Conservation (phyloP, 2,113 vertebrate genomes). For the Myanophis thanlyinensis region DNA sequence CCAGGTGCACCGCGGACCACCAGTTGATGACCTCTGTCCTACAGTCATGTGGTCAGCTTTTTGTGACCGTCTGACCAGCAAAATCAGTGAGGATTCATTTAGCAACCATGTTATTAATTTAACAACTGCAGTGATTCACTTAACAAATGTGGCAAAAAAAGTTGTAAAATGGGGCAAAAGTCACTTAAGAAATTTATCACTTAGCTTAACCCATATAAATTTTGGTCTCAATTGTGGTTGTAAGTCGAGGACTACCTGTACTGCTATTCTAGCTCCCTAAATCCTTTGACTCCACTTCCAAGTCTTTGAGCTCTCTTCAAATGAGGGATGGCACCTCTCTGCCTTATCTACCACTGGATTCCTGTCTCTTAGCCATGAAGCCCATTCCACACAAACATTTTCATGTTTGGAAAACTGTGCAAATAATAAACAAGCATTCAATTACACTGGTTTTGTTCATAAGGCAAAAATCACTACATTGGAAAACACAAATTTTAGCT, state of each 20-base stretch:
- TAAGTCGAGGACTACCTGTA: not conserved
- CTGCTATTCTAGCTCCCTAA: not conserved
- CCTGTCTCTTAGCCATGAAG: not conserved
- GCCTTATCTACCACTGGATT: not conserved
- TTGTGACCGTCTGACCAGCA: too few relatives aligned
- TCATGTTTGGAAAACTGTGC: not conserved
- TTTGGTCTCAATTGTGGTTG: too few relatives aligned
- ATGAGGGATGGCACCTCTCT: not conserved
- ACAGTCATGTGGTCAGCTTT: too few relatives aligned
- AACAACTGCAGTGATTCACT: too few relatives aligned
- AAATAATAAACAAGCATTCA: not conserved
- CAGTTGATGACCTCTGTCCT: too few relatives aligned
- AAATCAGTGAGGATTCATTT: too few relatives aligned
- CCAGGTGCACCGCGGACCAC: too few relatives aligned
- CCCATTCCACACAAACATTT: not conserved
- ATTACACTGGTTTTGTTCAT: not conserved
- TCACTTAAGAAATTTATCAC: too few relatives aligned
- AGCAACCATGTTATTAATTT: too few relatives aligned
- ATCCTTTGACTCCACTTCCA: not conserved
- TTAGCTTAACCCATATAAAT: too few relatives aligned
- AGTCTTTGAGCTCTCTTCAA: not conserved
- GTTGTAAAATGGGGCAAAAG: too few relatives aligned
- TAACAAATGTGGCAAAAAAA: too few relatives aligned
- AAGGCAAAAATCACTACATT: not conserved
- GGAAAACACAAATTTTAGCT: not conserved